Evolutionary conservation across 1,140 invertebrate genomes (phyloP), one percentile per base, ranked within the genome.

Genomic region (Saccostrea echinata): DNA sequence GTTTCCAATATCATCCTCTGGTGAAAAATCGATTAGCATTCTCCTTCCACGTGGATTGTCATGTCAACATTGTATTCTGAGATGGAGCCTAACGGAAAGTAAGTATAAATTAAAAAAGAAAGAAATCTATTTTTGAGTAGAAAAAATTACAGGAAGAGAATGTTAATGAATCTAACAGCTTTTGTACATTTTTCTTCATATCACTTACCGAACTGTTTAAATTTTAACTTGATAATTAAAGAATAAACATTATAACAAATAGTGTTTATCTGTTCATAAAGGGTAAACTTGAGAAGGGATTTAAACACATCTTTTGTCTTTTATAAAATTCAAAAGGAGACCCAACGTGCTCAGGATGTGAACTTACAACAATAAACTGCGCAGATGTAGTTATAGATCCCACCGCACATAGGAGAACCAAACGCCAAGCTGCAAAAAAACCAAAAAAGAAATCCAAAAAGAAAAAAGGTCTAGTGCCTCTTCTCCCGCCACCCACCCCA

Each of bases 361-460:
- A 0, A 76, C 27, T 76, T 13, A 76, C 27, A 9, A 76, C 68
- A 12, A 13, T 76, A 16, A 76, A 76, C 68, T 76, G 68, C 16
- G 68, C 68, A 30, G 68, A 76, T 27, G 27, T 76, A 30, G 68
- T 27, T 11, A 76, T 76, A 13, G 68, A 76, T 76, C 27, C 30
- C 27, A 27, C 4, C 27, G 18, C 68, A 76, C 68, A 30, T 30
- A 27, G 27, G 16, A 27, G 68, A 8, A n/a, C 55, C 16, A 76
- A 76, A 30, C 68, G 68, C 27, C 68, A 76, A 27, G 24, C 68
- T 30, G 8, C 68, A 76, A 76, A 16, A 2, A 76, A 76, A 30
- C 33, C 68, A 27, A 76, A 76, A 27, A 76, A 30, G 68, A 71
- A 76, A 18, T 30, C 68, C 24, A 76, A 76, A 27, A 76, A 33